Evolutionary conservation across 1,140 invertebrate species (phyloP).

Genomic region (Nasonia longicornis): DNA sequence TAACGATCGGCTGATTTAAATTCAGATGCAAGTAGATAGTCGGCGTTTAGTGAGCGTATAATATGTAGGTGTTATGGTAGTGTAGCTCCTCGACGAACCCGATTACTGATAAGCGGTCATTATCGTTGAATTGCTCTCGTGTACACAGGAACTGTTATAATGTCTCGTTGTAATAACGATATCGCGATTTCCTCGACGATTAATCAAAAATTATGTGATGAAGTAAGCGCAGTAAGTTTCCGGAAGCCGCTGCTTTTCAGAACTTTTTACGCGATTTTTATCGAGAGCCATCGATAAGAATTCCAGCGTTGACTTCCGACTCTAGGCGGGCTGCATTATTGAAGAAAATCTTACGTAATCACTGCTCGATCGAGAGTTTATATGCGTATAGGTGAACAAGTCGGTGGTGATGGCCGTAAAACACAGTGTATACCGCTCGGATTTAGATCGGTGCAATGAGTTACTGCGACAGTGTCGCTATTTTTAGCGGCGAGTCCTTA

Average conservation of each 20-base stretch:
- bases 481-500: slow-evolving; percentile 18
- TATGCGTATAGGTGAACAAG: neutral
- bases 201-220: neutral
- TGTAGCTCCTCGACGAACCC: neutral
- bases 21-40: neutral
- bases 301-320: no score
- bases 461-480: slow-evolving; percentile 8
- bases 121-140: neutral
- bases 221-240: no score
- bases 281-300: neutral
- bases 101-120: neutral
- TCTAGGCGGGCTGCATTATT: neutral
- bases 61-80: neutral
- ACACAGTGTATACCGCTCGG: neutral
- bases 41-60: neutral
- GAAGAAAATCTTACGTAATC: slow-evolving; percentile 17
- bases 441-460: neutral
- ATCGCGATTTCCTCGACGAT: neutral
- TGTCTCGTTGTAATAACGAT: neutral
- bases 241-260: no score
- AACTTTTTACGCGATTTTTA: neutral
- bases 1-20: neutral
- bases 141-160: neutral
- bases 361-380: neutral
- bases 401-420: neutral